Conservation (phyloP, 1,140 invertebrate species). For the Drosophila trapezifrons region DNA sequence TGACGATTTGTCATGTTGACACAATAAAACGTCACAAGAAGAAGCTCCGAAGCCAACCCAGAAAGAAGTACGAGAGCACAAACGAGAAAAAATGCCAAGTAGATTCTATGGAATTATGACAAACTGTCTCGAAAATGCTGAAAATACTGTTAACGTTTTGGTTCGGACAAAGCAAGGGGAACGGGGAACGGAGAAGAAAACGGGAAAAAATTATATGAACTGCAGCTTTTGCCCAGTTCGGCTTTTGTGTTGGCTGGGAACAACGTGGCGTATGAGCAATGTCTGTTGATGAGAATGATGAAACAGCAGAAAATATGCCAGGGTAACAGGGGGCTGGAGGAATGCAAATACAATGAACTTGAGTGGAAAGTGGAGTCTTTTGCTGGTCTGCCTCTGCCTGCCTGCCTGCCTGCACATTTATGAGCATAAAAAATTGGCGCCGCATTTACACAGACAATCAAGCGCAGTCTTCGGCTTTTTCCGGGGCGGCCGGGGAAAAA, state of each 20-base stretch:
- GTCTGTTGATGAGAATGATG: constrained; percentile 80
- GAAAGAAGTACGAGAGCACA: constrained; percentile 7
- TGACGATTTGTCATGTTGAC: constrained; percentile 81
- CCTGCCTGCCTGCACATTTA: constrained; percentile 57
- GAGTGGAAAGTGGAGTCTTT: constrained; percentile 44
- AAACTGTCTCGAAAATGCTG: constrained; percentile 81
- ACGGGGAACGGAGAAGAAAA: neutral
- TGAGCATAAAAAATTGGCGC: constrained; percentile 80
- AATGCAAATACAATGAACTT: constrained; percentile 82
- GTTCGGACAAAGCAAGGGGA: constrained; percentile 30
- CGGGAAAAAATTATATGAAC: constrained; percentile 56
- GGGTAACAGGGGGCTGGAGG: constrained; percentile 15
- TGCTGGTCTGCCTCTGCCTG: constrained; percentile 26
- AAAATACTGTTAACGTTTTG: constrained; percentile 80
- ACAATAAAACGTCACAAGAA: constrained; percentile 69
- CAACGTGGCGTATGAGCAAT: constrained; percentile 81
- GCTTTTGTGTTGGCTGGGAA: constrained; percentile 65
- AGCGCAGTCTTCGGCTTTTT: constrained; percentile 46
- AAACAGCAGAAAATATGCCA: constrained; percentile 79
- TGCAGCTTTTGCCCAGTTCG: constrained; percentile 41
- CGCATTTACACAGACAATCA: constrained; percentile 75
- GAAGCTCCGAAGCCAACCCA: constrained; percentile 25
- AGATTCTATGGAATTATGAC: constrained; percentile 80
- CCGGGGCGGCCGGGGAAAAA: constrained; percentile 25
- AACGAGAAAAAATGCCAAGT: constrained; percentile 42